Evolutionary conservation across 2,797 vertebrate genomes (phyloP), one percentile per base, ranked within the genome.

Genomic region (Podarcis siculus): DNA sequence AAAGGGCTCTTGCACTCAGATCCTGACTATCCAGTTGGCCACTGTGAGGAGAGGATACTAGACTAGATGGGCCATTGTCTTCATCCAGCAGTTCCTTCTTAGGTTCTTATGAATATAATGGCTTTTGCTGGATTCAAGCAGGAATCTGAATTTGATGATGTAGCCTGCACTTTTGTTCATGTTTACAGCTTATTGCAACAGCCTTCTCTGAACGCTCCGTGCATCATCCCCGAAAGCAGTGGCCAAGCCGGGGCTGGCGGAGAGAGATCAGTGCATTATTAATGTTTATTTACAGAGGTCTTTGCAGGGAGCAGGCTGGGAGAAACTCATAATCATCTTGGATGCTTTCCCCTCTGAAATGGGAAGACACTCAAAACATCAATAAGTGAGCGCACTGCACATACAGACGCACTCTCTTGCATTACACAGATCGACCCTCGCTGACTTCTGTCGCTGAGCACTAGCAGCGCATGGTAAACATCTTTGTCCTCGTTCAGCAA

Each of bases 91-190:
- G 3, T 12, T 49, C 10, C 45, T 49, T 49, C 45, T 49, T 49
- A 49, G 45, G 45, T 13, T 49, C 49, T 49, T 49, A 49, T 0
- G 49, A 49, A 49, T 49, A 49, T 49, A 49, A 49, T 49, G 49
- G 12, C 49, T 49, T 49, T 30, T 10, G 2, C 17, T 7, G 10
- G 82, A 4, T 32, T 64, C 25, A 66, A 49, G 55, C 25, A 8
- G 3, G 8, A 19, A 55, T n/a, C 45, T 4, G 49, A 27, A 23
- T 64, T 84, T 2, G 0, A 1, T 0, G 0, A 32, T 25, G 37
- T 8, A 2, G 49, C 67, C 42, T 0, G 25, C 5, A 21, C 5
- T 69, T 82, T 77, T n/a, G 32, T 58, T 82, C 78, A 42, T 49
- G 25, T 85, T 76, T 85, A 9, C 82, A 19, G 73, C 42, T 71